phyloP scores from a whole-genome alignment of 2,888 invertebrate species.

The Griposia aprilina region DNA sequence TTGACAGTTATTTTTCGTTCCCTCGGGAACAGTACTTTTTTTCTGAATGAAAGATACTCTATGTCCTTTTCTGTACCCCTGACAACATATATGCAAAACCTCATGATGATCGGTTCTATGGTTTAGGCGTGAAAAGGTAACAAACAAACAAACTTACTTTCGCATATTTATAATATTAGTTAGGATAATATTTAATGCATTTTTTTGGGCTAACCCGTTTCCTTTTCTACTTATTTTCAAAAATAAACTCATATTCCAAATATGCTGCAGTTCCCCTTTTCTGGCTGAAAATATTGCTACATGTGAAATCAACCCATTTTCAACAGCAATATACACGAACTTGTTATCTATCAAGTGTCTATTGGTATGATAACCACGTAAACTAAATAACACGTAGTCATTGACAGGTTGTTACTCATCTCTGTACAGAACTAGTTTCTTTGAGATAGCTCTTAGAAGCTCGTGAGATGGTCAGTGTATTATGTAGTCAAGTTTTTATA shows the following conservation, averaged over 20 bases:
- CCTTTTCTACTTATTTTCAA: neutral
- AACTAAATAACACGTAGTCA: constrained; percentile 25
- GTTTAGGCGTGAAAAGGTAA: no score
- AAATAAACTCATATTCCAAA: neutral
- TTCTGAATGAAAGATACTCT: no score
- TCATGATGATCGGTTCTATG: no score
- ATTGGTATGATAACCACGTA: constrained; percentile 22
- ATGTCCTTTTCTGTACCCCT: no score
- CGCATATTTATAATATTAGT: no score
- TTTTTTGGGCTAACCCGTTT: no score
- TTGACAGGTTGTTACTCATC: constrained; percentile 26
- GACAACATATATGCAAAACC: no score
- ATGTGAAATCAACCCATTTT: neutral
- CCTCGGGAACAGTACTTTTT: no score
- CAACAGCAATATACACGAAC: neutral
- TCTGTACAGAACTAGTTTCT: constrained; percentile 17
- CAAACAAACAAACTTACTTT: no score
- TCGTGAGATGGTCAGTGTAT: neutral
- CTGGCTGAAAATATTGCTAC: neutral
- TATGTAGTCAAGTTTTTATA: constrained; percentile 5
- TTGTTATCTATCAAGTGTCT: neutral
- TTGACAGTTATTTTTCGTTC: no score
- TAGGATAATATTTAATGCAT: no score
- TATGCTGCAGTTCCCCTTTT: neutral
- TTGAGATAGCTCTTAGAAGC: neutral